phyloP scores from a whole-genome alignment of 2,888 invertebrate species.

The Oligia fasciuncula region DNA sequence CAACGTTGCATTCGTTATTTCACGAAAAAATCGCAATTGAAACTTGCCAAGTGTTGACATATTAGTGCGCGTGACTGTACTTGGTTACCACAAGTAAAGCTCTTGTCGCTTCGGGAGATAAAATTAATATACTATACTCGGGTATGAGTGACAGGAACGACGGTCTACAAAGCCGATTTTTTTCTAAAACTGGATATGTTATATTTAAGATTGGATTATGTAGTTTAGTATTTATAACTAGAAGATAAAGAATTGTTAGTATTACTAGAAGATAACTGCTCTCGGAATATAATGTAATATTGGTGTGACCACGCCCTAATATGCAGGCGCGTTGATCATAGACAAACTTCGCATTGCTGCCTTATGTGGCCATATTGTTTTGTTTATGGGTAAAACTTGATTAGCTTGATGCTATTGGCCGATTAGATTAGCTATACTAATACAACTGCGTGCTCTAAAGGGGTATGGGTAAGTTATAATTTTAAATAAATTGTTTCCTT shows the following conservation, averaged over 20 bases:
- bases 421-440: constrained; percentile 30
- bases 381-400: constrained; percentile 41
- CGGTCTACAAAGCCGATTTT: neutral
- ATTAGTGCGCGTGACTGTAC: too few species aligned
- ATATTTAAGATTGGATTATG: neutral
- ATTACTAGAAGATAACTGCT: neutral
- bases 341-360: neutral
- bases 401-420: constrained; percentile 41
- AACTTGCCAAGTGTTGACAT: too few species aligned
- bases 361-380: neutral
- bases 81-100: too few species aligned
- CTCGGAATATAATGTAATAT: neutral
- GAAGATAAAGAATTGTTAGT: neutral
- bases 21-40: too few species aligned
- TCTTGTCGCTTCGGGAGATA: too few species aligned
- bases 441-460: constrained; percentile 27
- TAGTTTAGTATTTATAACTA: constrained; percentile 6
- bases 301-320: neutral
- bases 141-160: neutral
- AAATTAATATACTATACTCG: neutral
- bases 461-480: constrained; percentile 32
- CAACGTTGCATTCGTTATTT: too few species aligned
- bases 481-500: neutral
- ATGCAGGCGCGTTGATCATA: neutral
- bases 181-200: neutral